Evolutionary conservation across 2,113 vertebrate species (phyloP).

Genomic region (Octodon degus): DNA sequence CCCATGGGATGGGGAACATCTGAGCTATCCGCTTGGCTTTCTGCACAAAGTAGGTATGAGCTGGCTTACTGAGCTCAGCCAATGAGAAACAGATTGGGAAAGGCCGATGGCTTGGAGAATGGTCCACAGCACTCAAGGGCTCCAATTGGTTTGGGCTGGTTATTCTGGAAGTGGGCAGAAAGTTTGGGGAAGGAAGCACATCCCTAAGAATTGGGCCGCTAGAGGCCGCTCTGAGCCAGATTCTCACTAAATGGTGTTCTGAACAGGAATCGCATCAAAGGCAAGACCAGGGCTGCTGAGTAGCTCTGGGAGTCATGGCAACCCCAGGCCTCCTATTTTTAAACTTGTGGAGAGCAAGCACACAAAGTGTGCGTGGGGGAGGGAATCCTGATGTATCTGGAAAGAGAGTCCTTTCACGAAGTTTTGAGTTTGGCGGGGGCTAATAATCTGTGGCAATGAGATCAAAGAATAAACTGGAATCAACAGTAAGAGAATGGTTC

Average conservation of each 20-base stretch:
- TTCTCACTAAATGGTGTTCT: background rate
- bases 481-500: background rate
- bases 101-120: background rate
- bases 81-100: background rate
- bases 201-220: conserved; percentile 54
- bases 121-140: background rate
- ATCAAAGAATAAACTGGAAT: conserved; percentile 55
- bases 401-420: conserved; percentile 67
- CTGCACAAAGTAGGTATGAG: background rate
- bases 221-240: conserved; percentile 78
- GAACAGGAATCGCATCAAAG: conserved; percentile 75
- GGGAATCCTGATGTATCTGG: background rate
- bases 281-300: conserved; percentile 69
- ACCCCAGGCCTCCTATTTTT: conserved; percentile 86
- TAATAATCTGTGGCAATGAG: conserved; percentile 36
- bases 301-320: conserved; percentile 83
- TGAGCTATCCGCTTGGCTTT: background rate
- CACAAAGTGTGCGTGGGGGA: conserved; percentile 53
- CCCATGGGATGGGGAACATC: background rate
- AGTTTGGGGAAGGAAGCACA: accelerated
- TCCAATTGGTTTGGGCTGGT: background rate
- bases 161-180: background rate
- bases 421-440: conserved; percentile 53
- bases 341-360: conserved; percentile 85
- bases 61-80: too few relatives aligned